Percentiles rank a stretch among this genome's conserved stretches.
Conservation (phyloP, 2,888 invertebrate species). For the Chaetoderma sp. region DNA sequence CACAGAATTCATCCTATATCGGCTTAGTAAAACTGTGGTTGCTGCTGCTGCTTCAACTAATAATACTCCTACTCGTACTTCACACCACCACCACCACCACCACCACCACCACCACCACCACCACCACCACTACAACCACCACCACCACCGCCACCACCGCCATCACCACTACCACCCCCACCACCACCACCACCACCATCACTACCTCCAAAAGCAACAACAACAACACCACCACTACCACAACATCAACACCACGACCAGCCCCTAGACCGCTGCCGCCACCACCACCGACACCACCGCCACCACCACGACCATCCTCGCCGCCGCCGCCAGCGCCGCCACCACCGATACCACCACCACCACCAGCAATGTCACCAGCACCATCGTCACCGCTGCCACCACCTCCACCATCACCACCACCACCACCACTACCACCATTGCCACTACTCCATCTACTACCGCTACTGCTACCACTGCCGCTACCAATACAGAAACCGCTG, state of each 20-base stretch:
- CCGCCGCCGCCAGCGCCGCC: not conserved
- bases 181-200: not conserved
- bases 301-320: not conserved
- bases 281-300: not conserved
- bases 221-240: too few relatives aligned
- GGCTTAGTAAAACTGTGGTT: too few relatives aligned
- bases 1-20: too few relatives aligned
- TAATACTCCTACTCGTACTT: not conserved
- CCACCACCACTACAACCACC: too few relatives aligned
- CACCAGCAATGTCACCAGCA: not conserved
- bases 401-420: constrained; percentile 1
- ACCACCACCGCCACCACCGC: too few relatives aligned
- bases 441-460: not conserved
- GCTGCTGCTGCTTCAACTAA: not conserved
- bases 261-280: not conserved
- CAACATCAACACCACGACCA: not conserved
- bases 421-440: not conserved
- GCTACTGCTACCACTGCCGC: too few relatives aligned
- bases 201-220: too few relatives aligned
- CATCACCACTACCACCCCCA: too few relatives aligned
- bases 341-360: not conserved
- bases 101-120: not conserved
- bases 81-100: not conserved
- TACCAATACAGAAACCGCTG: too few relatives aligned
- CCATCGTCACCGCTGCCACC: not conserved